phyloP scores from a whole-genome alignment of 1,140 invertebrate species.

The Sminthurides bifidus region DNA sequence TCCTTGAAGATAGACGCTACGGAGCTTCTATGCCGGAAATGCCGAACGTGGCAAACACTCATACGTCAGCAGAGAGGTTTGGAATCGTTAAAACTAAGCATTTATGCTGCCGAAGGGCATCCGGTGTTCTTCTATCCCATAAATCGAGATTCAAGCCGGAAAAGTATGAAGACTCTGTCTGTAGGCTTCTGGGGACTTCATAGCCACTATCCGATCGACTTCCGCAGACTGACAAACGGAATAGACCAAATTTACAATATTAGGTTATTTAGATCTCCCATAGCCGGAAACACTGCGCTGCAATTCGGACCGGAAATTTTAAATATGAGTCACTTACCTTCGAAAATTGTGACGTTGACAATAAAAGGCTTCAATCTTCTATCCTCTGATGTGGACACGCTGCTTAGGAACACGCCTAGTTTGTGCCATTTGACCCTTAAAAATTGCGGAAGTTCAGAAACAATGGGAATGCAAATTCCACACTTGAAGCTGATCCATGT shows the following conservation, averaged over 20 bases:
- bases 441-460: neutral
- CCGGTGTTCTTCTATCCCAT: constrained; percentile 3
- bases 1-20: constrained; percentile 7
- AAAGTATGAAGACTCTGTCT: constrained; percentile 1
- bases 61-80: neutral
- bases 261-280: neutral
- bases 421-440: constrained; percentile 1
- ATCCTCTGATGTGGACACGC: neutral
- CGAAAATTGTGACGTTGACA: neutral
- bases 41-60: neutral
- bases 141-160: neutral
- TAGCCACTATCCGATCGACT: neutral
- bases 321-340: neutral
- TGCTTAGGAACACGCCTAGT: neutral
- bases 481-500: neutral
- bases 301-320: neutral
- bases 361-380: neutral
- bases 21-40: neutral
- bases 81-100: neutral
- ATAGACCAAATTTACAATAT: neutral
- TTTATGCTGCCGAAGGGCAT: constrained; percentile 2
- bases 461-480: neutral
- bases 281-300: neutral
- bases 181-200: constrained; percentile 2
- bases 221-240: neutral